A percentile compares a stretch with the other conserved stretches of the same genome.
Conservation (phyloP, 2,888 invertebrate genomes). For the Vannuccia rotundouncinata region DNA sequence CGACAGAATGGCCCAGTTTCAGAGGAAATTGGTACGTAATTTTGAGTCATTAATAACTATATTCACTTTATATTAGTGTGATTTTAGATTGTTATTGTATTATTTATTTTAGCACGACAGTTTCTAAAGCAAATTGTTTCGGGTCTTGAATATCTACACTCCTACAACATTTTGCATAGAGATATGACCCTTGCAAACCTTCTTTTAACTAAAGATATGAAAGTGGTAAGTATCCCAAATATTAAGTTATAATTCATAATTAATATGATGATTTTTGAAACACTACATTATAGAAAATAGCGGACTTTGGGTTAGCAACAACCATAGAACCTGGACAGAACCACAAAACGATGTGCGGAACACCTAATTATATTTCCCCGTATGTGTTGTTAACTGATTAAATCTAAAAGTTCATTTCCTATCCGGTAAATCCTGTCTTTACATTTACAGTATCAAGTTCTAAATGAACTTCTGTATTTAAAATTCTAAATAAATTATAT, state of each 20-base stretch:
- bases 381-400: too few species aligned
- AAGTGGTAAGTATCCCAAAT: conserved; percentile 65
- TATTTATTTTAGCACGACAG: conserved; percentile 43
- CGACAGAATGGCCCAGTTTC: conserved; percentile 32
- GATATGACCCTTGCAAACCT: conserved; percentile 86
- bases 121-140: conserved; percentile 71
- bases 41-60: not conserved
- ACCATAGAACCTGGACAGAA: conserved; percentile 69
- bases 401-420: too few species aligned
- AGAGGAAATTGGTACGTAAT: conserved; percentile 35
- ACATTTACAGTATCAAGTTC: too few species aligned
- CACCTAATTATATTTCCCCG: conserved; percentile 91
- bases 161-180: conserved; percentile 81
- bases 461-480: too few species aligned
- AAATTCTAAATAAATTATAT: too few species aligned
- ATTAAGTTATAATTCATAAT: too few species aligned
- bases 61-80: not conserved
- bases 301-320: conserved; percentile 90
- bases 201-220: conserved; percentile 74
- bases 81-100: not conserved
- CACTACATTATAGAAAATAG: conserved; percentile 67
- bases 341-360: conserved; percentile 95
- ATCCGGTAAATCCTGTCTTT: too few species aligned
- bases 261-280: not conserved
- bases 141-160: conserved; percentile 82